Percentiles rank a stretch among this genome's conserved stretches.
These are phyloP conservation scores for Pyralis farinalis DNA, from an alignment of 2,888 invertebrate species.

Conservation along the genomic window DNA sequence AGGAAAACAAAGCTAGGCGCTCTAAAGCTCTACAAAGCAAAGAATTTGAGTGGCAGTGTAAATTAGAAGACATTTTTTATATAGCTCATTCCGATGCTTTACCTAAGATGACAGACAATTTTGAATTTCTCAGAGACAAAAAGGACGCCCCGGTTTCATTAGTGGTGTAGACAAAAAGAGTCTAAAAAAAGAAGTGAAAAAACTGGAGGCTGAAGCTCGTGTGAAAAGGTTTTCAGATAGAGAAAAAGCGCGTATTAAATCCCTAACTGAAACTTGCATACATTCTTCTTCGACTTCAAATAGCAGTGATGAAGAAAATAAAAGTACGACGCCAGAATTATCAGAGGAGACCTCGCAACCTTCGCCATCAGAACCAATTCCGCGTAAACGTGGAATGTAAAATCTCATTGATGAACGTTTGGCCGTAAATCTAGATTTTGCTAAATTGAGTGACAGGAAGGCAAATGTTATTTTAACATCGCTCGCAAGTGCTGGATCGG, in stretches of 20 bases:
- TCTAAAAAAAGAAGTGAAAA: constrained; percentile 1
- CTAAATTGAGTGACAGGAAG: constrained; percentile 15
- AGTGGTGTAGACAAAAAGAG: constrained; percentile 18
- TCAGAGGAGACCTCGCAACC: neutral
- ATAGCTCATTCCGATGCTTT: constrained; percentile 20
- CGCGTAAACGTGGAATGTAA: constrained; percentile 5
- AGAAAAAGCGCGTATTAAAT: constrained; percentile 3
- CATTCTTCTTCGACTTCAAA: neutral
- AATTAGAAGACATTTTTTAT: constrained; percentile 20
- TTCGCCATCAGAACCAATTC: neutral
- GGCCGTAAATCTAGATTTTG: constrained; percentile 8
- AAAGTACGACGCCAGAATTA: neutral
- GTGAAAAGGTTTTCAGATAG: neutral
- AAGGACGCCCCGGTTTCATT: constrained; percentile 26
- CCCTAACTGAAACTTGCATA: neutral
- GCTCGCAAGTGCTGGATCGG: constrained; percentile 12
- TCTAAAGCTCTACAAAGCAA: constrained; percentile 5
- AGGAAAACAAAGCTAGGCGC: constrained; percentile 10
- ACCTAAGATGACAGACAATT: constrained; percentile 19
- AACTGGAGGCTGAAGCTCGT: neutral
- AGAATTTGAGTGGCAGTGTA: constrained; percentile 12
- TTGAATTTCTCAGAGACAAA: constrained; percentile 26
- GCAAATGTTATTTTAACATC: constrained; percentile 15
- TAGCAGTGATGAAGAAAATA: neutral
- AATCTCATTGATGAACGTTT: constrained; percentile 8